Evolutionary conservation across 2,113 vertebrate species (phyloP).

Genomic region (Struthidea cinerea): DNA sequence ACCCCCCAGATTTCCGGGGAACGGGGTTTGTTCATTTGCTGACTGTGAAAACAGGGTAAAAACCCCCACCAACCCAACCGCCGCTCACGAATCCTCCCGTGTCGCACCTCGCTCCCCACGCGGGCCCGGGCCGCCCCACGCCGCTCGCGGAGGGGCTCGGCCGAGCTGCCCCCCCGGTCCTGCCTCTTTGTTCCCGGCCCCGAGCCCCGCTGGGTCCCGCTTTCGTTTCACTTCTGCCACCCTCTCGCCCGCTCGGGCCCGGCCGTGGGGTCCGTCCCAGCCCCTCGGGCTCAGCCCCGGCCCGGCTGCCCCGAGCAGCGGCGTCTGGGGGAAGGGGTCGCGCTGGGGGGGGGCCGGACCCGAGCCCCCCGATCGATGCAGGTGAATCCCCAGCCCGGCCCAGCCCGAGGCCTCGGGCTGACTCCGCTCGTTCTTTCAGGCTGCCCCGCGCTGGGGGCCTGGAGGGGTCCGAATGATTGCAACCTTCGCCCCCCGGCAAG

Average conservation of each 20-base stretch:
- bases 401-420: background rate
- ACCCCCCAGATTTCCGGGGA: background rate
- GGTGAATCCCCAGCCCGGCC: background rate
- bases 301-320: too few species aligned
- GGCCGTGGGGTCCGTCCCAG: background rate
- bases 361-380: background rate
- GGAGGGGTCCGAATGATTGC: rapidly evolving
- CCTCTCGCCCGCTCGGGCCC: background rate
- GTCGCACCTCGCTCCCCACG: background rate
- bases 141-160: background rate
- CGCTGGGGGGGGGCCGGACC: background rate
- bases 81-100: background rate
- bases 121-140: background rate
- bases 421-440: background rate
- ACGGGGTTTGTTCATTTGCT: background rate
- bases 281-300: background rate
- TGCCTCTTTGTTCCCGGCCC: background rate
- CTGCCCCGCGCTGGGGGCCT: background rate
- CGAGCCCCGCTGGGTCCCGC: background rate
- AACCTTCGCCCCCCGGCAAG: too few species aligned
- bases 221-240: background rate
- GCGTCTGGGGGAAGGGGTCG: background rate
- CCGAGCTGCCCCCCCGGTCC: background rate
- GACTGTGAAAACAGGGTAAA: background rate
- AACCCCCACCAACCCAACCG: rapidly evolving